Conservation (phyloP, 2,888 invertebrate genomes). For the Polydrusus cervinus region DNA sequence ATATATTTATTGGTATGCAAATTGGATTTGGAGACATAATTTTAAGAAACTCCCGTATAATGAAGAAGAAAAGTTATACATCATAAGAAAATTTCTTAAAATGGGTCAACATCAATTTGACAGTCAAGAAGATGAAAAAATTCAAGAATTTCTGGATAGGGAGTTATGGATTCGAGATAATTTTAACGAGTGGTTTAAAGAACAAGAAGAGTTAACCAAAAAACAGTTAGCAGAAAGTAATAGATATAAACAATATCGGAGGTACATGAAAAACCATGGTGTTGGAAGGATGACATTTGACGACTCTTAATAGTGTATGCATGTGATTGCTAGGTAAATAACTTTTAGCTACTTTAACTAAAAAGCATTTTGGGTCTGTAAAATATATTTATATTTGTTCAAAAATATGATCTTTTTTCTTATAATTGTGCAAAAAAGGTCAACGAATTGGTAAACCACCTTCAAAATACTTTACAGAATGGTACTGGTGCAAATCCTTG, state of each 20-base stretch:
- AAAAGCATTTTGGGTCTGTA: not conserved
- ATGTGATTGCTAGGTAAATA: conserved; percentile 34
- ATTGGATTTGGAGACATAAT: conserved; percentile 88
- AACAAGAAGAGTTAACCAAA: conserved; percentile 89
- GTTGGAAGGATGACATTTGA: conserved; percentile 94
- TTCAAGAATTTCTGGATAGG: conserved; percentile 80
- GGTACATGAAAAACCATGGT: conserved; percentile 93
- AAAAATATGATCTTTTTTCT: too few species aligned
- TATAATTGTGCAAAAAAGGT: too few species aligned
- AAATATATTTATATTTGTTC: too few species aligned
- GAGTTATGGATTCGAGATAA: conserved; percentile 90
- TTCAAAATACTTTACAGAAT: too few species aligned
- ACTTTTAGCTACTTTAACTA: conserved; percentile 20
- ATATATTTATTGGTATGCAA: conserved; percentile 83
- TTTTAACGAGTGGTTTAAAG: conserved; percentile 84
- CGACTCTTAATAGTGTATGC: conserved; percentile 75
- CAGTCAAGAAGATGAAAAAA: conserved; percentile 83
- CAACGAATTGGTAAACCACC: too few species aligned
- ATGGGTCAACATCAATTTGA: conserved; percentile 83
- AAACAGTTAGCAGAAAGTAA: conserved; percentile 89
- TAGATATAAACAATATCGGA: conserved; percentile 89
- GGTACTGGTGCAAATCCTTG: too few species aligned
- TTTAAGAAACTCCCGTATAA: conserved; percentile 85
- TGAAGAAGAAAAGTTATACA: conserved; percentile 87
- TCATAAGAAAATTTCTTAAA: conserved; percentile 86